Percentiles rank a stretch among this genome's conserved stretches.
Evolutionary conservation across 2,113 vertebrate genomes (phyloP).

Genomic region (Poecile atricapillus): DNA sequence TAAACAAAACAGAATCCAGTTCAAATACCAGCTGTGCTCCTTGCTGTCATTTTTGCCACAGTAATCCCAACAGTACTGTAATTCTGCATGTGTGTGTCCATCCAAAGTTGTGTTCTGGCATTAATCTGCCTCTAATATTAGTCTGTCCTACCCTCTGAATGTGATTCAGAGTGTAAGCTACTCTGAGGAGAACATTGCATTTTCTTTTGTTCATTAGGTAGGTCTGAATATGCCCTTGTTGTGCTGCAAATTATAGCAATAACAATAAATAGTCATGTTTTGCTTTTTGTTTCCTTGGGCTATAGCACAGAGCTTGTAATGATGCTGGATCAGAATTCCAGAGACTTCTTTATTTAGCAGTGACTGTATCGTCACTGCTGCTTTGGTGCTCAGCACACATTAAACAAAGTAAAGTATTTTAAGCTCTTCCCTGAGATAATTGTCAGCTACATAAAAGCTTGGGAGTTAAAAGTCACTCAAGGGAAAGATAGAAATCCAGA

Average conservation of each 20-base stretch:
- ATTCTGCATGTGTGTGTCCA: not conserved
- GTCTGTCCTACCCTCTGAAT: not conserved
- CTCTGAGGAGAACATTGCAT: not conserved
- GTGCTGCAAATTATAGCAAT: not conserved
- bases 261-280: conserved; percentile 4
- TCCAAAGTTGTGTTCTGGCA: not conserved
- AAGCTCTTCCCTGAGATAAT: conserved; percentile 13
- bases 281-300: not conserved
- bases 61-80: not conserved
- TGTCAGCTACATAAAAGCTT: conserved; percentile 1
- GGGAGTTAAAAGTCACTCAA: conserved; percentile 8
- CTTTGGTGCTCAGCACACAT: not conserved
- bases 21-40: not conserved
- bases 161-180: not conserved
- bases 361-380: not conserved
- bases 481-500: conserved; percentile 42
- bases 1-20: not conserved
- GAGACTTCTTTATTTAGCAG: conserved; percentile 33
- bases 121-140: not conserved
- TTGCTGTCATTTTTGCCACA: not conserved
- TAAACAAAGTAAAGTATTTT: conserved; percentile 39
- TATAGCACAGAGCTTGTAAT: not conserved
- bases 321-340: not conserved
- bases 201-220: not conserved
- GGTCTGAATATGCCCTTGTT: not conserved